phyloP scores from a whole-genome alignment of 2,113 vertebrate species.

The Sterrhoptilus dennistouni region DNA sequence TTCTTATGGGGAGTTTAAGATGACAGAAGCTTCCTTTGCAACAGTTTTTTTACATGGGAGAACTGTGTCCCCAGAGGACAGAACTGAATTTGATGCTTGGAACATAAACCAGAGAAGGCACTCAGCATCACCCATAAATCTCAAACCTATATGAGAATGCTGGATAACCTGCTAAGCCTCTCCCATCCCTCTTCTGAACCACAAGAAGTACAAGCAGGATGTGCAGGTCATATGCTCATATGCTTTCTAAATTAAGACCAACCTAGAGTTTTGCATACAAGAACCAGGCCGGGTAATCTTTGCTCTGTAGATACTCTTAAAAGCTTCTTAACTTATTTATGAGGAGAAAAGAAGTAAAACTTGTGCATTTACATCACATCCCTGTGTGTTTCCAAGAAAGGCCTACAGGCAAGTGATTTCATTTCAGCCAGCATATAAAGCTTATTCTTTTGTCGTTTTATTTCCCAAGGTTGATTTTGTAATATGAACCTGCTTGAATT shows the following conservation, averaged over 20 bases:
- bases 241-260: background rate
- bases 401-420: background rate
- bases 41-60: background rate
- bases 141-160: background rate
- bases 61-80: background rate
- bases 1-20: background rate
- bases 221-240: background rate
- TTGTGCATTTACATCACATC: conserved; percentile 2
- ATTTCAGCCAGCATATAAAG: background rate
- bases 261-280: background rate
- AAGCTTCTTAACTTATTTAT: conserved; percentile 5
- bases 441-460: background rate
- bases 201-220: background rate
- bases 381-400: background rate
- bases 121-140: background rate
- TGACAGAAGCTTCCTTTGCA: background rate
- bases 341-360: background rate
- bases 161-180: background rate
- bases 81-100: background rate
- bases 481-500: background rate
- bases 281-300: background rate
- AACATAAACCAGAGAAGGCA: background rate
- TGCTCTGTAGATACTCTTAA: background rate
- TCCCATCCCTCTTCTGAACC: background rate
- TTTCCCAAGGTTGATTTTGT: background rate